phyloP scores from a whole-genome alignment of 1,140 invertebrate genomes.

The Planococcus citri region DNA sequence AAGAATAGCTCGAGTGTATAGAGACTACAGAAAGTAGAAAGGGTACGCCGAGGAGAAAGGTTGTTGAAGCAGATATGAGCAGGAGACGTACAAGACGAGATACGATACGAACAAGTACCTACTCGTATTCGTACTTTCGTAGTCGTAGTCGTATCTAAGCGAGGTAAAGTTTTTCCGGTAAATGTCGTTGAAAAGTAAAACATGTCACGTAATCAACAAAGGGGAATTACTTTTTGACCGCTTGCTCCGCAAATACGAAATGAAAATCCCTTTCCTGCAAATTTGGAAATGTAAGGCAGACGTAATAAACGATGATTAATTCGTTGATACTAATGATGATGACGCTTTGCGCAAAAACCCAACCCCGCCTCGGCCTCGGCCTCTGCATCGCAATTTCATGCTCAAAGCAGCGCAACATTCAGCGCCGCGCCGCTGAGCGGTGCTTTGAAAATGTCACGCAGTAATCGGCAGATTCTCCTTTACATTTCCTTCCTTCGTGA shows the following conservation, averaged over 20 bases:
- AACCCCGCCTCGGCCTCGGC: not conserved
- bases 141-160: no score
- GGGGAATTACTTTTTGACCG: not conserved
- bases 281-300: not conserved
- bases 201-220: not conserved
- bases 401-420: no score
- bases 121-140: no score
- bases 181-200: not conserved
- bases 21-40: no score
- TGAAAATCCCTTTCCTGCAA: not conserved
- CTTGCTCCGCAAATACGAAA: not conserved
- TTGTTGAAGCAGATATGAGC: no score
- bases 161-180: not conserved
- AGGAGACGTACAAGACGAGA: no score
- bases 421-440: not conserved
- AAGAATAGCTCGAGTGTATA: no score
- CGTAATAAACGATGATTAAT: slow-evolving; percentile 4
- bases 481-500: slow-evolving; percentile 2
- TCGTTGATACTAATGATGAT: slow-evolving; percentile 2
- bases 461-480: slow-evolving; percentile 6
- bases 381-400: no score
- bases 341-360: not conserved
- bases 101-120: no score
- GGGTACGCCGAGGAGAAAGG: no score
- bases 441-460: not conserved